Conservation (phyloP, 2,888 invertebrate species). For the Drosophila mercatorum region DNA sequence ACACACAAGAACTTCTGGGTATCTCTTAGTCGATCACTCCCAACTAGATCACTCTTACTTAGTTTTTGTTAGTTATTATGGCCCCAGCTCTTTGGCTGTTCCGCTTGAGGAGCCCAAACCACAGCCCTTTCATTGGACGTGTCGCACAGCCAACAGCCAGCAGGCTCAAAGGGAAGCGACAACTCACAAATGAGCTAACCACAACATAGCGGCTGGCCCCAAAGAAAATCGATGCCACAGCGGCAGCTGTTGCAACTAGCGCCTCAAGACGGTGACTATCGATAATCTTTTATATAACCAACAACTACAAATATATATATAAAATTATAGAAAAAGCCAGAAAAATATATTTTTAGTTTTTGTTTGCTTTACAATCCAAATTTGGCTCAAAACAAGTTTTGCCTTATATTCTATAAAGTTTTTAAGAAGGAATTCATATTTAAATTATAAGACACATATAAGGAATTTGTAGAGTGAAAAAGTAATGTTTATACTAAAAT, state of each 20-base stretch:
- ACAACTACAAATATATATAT: neutral
- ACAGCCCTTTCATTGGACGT: constrained; percentile 57
- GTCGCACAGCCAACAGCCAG: constrained; percentile 43
- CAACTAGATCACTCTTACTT: neutral
- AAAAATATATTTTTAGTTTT: neutral
- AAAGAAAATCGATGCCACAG: constrained; percentile 30
- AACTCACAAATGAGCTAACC: constrained; percentile 47
- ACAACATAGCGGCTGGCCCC: constrained; percentile 55
- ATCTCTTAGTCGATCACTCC: neutral
- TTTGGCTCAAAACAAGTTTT: neutral
- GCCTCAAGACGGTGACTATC: constrained; percentile 15
- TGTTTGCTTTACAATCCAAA: neutral
- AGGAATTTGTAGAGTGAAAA: neutral
- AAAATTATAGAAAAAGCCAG: neutral
- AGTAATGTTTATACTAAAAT: neutral
- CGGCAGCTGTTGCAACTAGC: constrained; percentile 38
- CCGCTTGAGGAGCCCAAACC: constrained; percentile 48
- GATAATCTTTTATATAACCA: neutral
- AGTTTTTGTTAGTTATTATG: neutral
- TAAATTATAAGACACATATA: neutral
- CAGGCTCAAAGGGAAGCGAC: constrained; percentile 40
- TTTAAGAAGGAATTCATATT: neutral
- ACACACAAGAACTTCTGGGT: neutral
- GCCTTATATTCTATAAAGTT: neutral
- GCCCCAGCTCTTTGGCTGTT: constrained; percentile 26